Conservation (phyloP, 1,140 invertebrate species). For the Drosophila orosa region DNA sequence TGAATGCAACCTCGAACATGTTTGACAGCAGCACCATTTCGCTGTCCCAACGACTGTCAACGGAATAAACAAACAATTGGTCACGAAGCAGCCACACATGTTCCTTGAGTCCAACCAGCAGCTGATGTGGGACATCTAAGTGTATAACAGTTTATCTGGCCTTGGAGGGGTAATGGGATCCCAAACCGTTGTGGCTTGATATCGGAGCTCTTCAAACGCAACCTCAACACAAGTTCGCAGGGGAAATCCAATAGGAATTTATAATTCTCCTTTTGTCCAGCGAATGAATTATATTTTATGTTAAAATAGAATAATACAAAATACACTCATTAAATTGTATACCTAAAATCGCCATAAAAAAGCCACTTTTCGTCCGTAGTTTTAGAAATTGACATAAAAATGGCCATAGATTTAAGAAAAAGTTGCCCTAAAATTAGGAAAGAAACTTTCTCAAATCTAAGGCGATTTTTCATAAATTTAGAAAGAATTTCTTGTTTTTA, state of each 20-base stretch:
- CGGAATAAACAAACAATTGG: conserved; percentile 69
- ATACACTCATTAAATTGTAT: too few relatives aligned
- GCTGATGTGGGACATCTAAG: not conserved
- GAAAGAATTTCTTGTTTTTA: too few relatives aligned
- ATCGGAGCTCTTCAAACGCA: not conserved
- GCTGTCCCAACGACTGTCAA: too few relatives aligned
- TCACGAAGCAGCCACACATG: too few relatives aligned
- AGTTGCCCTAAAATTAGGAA: too few relatives aligned
- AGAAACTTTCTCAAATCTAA: too few relatives aligned
- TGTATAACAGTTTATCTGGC: conserved; percentile 12
- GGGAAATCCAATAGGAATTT: not conserved
- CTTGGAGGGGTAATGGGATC: not conserved
- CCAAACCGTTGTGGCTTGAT: not conserved
- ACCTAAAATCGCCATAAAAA: too few relatives aligned
- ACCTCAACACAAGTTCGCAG: conserved; percentile 1
- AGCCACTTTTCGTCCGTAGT: too few relatives aligned
- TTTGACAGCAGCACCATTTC: not conserved
- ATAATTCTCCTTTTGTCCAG: not conserved
- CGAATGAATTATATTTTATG: not conserved
- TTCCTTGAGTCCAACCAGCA: conserved; percentile 11
- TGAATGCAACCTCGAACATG: conserved; percentile 1
- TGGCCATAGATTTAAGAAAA: too few relatives aligned
- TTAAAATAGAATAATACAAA: too few relatives aligned
- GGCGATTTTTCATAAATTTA: too few relatives aligned
- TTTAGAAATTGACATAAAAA: too few relatives aligned